phyloP scores from a whole-genome alignment of 2,888 invertebrate genomes.

The Clostera curtula region DNA sequence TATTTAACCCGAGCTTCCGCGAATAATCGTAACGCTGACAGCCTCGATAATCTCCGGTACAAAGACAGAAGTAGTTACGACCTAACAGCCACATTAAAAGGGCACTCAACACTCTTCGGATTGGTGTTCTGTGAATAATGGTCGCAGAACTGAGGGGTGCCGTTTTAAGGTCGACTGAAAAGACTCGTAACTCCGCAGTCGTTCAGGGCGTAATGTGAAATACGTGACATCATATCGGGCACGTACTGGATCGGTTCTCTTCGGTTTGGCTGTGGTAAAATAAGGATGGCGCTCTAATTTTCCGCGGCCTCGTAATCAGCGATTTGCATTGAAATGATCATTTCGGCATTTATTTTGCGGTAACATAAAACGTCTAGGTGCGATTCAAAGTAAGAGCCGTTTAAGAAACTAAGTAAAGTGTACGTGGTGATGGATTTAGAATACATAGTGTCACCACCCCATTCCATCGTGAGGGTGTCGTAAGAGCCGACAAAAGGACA shows the following conservation, averaged over 20 bases:
- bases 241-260: constrained; percentile 31
- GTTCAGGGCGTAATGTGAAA: constrained; percentile 48
- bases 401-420: no score
- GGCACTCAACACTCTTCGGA: constrained; percentile 49
- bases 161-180: constrained; percentile 47
- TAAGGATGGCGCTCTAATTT: no score
- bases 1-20: no score
- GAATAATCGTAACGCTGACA: constrained; percentile 30
- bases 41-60: constrained; percentile 40
- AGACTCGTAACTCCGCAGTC: constrained; percentile 53
- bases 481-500: no score
- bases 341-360: no score
- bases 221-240: constrained; percentile 24
- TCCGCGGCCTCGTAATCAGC: no score
- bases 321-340: no score
- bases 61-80: constrained; percentile 45
- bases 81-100: constrained; percentile 47
- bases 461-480: no score
- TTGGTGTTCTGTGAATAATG: constrained; percentile 53
- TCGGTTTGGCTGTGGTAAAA: constrained; percentile 26
- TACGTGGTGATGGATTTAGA: no score
- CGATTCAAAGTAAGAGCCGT: no score
- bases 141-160: constrained; percentile 44
- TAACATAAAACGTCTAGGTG: no score
- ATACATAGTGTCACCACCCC: no score